These are phyloP conservation scores for Pipistrellus kuhlii DNA, from an alignment of 2,797 vertebrate species.

Conservation along the genomic window DNA sequence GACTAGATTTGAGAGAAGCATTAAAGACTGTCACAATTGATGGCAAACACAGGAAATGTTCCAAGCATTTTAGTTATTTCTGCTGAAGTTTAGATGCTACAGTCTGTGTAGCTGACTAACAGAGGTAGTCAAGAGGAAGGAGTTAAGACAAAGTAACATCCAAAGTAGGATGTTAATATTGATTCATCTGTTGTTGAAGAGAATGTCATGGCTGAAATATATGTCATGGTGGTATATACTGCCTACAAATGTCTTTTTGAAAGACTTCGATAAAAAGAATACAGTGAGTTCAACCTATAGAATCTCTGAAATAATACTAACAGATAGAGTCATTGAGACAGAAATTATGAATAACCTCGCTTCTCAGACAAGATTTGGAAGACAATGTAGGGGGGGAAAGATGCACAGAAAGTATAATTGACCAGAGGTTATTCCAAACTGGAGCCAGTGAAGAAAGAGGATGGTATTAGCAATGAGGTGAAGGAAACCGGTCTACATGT, in stretches of 20 bases:
- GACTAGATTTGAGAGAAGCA: neutral
- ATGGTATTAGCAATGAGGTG: neutral
- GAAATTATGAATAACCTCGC: neutral
- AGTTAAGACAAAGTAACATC: neutral
- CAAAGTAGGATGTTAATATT: neutral
- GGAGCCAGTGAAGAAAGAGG: neutral
- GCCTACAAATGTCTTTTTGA: constrained; percentile 22
- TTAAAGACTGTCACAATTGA: neutral
- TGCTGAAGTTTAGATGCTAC: neutral
- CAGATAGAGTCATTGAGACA: neutral
- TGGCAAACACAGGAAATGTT: neutral
- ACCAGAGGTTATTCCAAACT: neutral
- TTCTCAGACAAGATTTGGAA: constrained; percentile 31
- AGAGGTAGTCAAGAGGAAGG: constrained; percentile 13
- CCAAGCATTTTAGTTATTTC: neutral
- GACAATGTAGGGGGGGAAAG: neutral
- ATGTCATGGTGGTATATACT: neutral
- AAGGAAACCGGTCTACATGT: neutral
- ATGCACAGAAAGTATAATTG: neutral
- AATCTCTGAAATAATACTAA: constrained; percentile 4
- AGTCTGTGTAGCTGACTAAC: neutral
- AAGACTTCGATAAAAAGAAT: neutral
- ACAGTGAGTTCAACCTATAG: neutral
- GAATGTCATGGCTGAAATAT: neutral
- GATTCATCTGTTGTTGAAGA: neutral